phyloP scores from a whole-genome alignment of 2,113 vertebrate species.

The Genyomyrus donnyi region DNA sequence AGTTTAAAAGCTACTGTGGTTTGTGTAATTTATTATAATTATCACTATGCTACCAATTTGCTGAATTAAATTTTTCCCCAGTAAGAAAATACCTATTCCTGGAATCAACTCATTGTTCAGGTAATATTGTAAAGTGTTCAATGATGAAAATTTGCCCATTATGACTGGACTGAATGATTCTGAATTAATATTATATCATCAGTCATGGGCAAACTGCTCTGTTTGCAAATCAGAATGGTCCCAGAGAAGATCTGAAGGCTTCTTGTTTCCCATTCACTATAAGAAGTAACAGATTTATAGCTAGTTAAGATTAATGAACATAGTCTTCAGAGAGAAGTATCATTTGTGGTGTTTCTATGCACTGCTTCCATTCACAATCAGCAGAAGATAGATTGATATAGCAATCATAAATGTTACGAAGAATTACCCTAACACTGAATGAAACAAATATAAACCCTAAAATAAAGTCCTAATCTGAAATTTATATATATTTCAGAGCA shows the following conservation, averaged over 20 bases:
- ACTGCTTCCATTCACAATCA: background rate
- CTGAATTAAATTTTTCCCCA: background rate
- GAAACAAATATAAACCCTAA: background rate
- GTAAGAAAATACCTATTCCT: background rate
- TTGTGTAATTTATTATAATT: background rate
- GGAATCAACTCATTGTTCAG: background rate
- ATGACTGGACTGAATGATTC: background rate
- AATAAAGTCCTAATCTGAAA: background rate
- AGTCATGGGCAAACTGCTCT: background rate
- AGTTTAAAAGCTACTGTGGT: background rate
- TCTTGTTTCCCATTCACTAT: background rate
- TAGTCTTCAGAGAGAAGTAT: background rate
- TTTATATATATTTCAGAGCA: background rate
- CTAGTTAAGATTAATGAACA: background rate
- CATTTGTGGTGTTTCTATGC: background rate
- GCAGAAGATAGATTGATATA: background rate
- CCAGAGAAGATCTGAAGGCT: background rate
- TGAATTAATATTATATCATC: conserved; percentile 6
- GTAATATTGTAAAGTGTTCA: background rate
- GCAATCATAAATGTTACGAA: background rate
- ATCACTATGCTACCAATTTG: background rate
- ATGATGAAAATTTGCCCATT: background rate
- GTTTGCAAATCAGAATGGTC: conserved; percentile 5
- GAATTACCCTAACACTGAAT: background rate
- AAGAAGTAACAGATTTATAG: background rate